phyloP scores from a whole-genome alignment of 2,888 invertebrate genomes.

The Alitta virens region DNA sequence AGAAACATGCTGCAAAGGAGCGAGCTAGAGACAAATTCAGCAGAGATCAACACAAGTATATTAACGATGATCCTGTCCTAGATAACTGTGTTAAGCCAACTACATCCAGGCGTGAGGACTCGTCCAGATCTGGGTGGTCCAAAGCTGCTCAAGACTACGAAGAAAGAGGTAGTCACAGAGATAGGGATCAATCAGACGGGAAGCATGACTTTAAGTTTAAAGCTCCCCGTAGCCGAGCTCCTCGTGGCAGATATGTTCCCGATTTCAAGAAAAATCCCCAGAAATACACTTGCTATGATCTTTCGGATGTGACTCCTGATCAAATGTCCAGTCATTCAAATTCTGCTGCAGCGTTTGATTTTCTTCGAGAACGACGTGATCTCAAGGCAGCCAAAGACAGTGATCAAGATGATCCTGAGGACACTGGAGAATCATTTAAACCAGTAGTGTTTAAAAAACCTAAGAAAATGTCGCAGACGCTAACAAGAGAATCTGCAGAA shows the following conservation, averaged over 20 bases:
- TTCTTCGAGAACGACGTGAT: neutral
- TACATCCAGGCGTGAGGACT: neutral
- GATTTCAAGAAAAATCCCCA: constrained; percentile 3
- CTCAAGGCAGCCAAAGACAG: neutral
- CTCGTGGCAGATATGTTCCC: neutral
- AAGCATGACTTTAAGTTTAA: neutral
- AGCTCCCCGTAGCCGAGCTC: neutral
- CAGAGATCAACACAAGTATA: neutral
- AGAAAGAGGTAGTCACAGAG: neutral
- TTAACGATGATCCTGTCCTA: neutral
- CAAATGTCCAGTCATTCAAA: constrained; percentile 5
- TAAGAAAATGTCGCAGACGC: no score
- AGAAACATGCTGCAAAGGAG: constrained; percentile 7
- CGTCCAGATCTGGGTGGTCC: neutral
- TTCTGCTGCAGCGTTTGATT: constrained; percentile 8
- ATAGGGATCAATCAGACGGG: neutral
- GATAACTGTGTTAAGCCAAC: neutral
- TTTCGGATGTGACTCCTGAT: constrained; percentile 2
- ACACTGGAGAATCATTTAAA: no score
- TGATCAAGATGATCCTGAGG: neutral
- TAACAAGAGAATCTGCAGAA: neutral
- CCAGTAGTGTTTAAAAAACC: no score
- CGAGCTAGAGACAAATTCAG: neutral
- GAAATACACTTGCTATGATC: constrained; percentile 8
- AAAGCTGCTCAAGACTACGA: neutral